A percentile compares a stretch with the other conserved stretches of the same genome.
phyloP scores from a whole-genome alignment of 2,113 vertebrate genomes.

The Lethenteron camtschaticum region DNA sequence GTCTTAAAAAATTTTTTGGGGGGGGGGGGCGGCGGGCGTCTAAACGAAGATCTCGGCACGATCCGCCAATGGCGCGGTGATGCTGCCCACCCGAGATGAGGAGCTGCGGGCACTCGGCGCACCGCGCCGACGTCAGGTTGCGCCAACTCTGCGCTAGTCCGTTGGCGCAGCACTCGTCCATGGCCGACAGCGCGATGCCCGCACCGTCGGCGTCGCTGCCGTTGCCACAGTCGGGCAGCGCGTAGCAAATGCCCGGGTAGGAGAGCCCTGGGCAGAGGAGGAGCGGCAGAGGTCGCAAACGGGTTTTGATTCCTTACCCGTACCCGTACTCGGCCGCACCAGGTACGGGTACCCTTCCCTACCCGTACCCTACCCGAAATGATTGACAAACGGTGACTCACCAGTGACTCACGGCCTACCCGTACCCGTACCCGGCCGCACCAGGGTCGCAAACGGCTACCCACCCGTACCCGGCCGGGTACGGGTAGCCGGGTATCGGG shows the following conservation, averaged over 20 bases:
- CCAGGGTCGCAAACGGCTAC: no score
- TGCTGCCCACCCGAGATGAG: slow-evolving; percentile 17
- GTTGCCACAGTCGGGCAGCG: slow-evolving; percentile 36
- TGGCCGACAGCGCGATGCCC: slow-evolving; percentile 21
- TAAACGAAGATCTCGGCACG: background rate
- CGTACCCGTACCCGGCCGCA: no score
- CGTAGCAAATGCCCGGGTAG: slow-evolving; percentile 33
- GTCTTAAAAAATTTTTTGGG: no score
- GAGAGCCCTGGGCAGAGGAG: slow-evolving; percentile 12
- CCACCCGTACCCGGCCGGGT: no score
- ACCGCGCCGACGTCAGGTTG: slow-evolving; percentile 26
- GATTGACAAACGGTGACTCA: no score
- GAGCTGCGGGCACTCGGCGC: slow-evolving; percentile 36
- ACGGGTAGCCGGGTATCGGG: no score
- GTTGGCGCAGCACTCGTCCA: slow-evolving; percentile 44
- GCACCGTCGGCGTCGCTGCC: slow-evolving; percentile 20
- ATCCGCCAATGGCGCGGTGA: background rate
- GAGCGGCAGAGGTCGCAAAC: background rate
- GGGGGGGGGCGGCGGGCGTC: background rate
- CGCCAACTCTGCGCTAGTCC: slow-evolving; percentile 53
- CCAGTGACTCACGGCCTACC: no score
- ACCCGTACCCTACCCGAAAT: no score
- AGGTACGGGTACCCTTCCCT: no score
- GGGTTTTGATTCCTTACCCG: no score
- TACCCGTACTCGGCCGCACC: no score